Conservation (phyloP, 2,888 invertebrate species). For the Amaurobius ferox region DNA sequence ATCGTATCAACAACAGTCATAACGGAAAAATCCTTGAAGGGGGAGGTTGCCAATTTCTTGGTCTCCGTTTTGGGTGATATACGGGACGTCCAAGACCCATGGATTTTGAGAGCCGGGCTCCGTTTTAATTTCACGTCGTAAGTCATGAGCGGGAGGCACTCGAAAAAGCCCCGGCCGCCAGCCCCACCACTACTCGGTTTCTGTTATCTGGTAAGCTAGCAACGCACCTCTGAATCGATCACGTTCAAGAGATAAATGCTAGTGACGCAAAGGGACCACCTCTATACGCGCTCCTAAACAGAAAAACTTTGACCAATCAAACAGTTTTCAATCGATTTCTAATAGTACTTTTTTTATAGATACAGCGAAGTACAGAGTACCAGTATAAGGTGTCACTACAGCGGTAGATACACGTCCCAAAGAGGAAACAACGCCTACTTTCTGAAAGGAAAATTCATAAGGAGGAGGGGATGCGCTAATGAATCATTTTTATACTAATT, state of each 20-base stretch:
- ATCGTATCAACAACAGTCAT: slow-evolving; percentile 67
- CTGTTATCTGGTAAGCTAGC: slow-evolving; percentile 69
- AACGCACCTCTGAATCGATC: slow-evolving; percentile 68
- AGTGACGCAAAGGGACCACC: slow-evolving; percentile 45
- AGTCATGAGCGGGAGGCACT: slow-evolving; percentile 38
- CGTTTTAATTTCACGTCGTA: slow-evolving; percentile 51
- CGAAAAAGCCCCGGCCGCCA: slow-evolving; percentile 8
- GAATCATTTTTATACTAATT: too few relatives aligned
- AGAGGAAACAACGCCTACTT: too few relatives aligned
- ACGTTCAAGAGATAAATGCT: slow-evolving; percentile 56
- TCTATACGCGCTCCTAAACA: slow-evolving; percentile 12
- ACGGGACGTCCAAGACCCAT: slow-evolving; percentile 48
- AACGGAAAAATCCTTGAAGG: slow-evolving; percentile 59
- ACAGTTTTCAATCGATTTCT: slow-evolving; percentile 5
- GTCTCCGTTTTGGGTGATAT: slow-evolving; percentile 30
- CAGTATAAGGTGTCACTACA: neutral
- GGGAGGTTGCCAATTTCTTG: slow-evolving; percentile 53
- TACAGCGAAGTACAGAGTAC: neutral
- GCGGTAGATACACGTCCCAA: too few relatives aligned
- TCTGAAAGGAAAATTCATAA: too few relatives aligned
- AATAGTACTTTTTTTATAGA: neutral
- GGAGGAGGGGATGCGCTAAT: too few relatives aligned
- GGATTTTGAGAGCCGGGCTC: slow-evolving; percentile 26
- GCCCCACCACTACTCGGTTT: slow-evolving; percentile 37
- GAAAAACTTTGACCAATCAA: slow-evolving; percentile 24